Evolutionary conservation across 1,140 invertebrate species (phyloP), one percentile per base, ranked within the genome.

Genomic region (Brachionus koreanus): DNA sequence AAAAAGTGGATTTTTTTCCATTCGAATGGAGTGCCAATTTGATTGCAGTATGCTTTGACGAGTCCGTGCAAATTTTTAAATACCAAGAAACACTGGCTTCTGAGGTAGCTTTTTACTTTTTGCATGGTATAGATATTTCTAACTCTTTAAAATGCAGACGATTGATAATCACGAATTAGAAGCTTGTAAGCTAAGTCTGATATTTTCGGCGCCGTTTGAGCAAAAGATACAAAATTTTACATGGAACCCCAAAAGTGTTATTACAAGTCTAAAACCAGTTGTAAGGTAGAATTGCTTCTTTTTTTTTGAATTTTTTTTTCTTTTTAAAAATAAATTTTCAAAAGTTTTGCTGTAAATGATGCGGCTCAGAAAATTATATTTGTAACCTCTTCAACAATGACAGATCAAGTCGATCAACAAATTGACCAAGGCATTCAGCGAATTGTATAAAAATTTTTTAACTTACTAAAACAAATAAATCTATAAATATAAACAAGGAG

Each of bases 11-110:
- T 12, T 74, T 74, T 46, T 74, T 74, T 46, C 69, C 69, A 46
- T 74, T 74, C 25, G 69, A 74, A 74, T 74, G 69, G 69, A 46
- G 39, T n/a, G 69, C 69, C 16, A 74, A 74, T 74, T 46, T 74
- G 16, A 19, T 74, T 25, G 39, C 69, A 4, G 69, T 74, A 6
- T 43, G 39, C 25, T 74, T 74, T 46, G 43, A 74, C 13, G 69
- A 74, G 13, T 74, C 69, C 12, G 43, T 74, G 43, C 16, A 46
- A 46, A 5, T 74, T 9, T 46, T 74, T 25, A 74, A 74, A 29
- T 74, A 25, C 25, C 39, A 23, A 9, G 69, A 74, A 25, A 29
- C 69, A 23, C 7, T 46, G 16, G 13, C 39, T 23, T 1, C 19
- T 3, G 43, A 74, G 19, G 37, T 46, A 12, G 37, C 2, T 5